Percentiles rank a stretch among this genome's conserved stretches.
These are phyloP conservation scores for Chionodraco myersi DNA, from an alignment of 2,113 vertebrate genomes.

Conservation along the genomic window DNA sequence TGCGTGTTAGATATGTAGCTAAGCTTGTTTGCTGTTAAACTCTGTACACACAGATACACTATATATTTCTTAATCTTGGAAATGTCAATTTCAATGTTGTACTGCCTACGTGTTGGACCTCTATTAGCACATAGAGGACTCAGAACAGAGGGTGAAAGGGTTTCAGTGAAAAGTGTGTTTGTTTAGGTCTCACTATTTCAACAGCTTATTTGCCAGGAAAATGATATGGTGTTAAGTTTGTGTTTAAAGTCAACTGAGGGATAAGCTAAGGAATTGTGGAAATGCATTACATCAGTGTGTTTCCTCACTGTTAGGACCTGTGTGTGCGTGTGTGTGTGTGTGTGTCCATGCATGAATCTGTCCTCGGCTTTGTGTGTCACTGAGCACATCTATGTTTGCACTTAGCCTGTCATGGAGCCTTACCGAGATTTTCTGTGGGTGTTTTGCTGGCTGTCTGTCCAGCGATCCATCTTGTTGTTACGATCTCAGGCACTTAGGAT, in stretches of 20 bases:
- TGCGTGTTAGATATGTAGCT: not conserved
- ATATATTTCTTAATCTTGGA: not conserved
- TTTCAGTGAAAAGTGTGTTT: not conserved
- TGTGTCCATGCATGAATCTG: conserved; percentile 21
- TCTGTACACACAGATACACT: not conserved
- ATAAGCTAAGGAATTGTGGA: not conserved
- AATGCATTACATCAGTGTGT: not conserved
- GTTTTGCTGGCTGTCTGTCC: conserved; percentile 51
- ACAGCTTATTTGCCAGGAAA: not conserved
- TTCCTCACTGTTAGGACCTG: not conserved
- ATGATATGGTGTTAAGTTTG: not conserved
- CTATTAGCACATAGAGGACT: not conserved
- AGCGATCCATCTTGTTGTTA: conserved; percentile 42
- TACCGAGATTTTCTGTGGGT: conserved; percentile 41
- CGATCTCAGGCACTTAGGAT: too few relatives aligned
- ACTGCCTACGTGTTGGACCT: not conserved
- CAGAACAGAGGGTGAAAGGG: not conserved
- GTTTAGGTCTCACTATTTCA: not conserved
- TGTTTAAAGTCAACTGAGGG: not conserved
- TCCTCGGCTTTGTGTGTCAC: conserved; percentile 20
- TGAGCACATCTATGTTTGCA: conserved; percentile 15
- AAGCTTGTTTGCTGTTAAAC: not conserved
- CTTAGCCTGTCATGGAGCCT: conserved; percentile 21
- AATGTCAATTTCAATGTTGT: not conserved
- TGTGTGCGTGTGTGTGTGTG: too few relatives aligned